Base-by-base conservation (phyloP, 1,140 invertebrate species). In the Musca vetustissima region DNA sequence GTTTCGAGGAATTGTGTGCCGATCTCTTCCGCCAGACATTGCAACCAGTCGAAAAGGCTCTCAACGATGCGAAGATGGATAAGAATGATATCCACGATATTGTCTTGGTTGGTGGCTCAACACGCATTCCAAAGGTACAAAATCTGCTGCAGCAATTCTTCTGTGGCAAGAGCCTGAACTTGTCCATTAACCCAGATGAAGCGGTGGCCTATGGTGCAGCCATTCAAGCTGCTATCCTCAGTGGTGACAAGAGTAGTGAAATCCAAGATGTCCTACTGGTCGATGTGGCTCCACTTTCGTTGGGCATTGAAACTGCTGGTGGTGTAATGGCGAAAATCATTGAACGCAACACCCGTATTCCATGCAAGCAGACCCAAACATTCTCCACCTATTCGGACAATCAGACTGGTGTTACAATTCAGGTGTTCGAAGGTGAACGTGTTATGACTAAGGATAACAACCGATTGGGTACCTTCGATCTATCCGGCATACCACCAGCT, bases 1-100 rank as follows among this genome's bases (percentile, higher is more conserved):
- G 91, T 47, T 94, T 94, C 78, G 94, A 96, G 84, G 93, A 95
- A 82, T 83, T 97, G 24, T 93, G 91, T 79, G 89, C 90, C 64
- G 95, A 97, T 84, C 85, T 97, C 43, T 91, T 91, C 83, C 83
- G 88, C 70, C 80, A 84, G 19, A 92, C 91, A 11, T 75, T 93
- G 64, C 84, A 84, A 48, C 91, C 91, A 6, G 90, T 93, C 8
- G 90, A 93, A 73, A 93, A 81, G 85, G 90, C 88, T 28, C 79
- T 94, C 47, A 86, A 86, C 69, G 92, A 93, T 83, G 90, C 92
- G 49, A 91, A 89, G 79, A 75, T 93, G 69, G 90, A 92, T 76
- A 93, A 91, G 73, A 83, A 83, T 70, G 83, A 87, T 73, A 89
- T 89, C 71, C 84, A 89, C 69, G 87, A 89, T 73, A 87, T 89